phyloP scores from a whole-genome alignment of 2,797 vertebrate genomes.

The Thunnus albacares region DNA sequence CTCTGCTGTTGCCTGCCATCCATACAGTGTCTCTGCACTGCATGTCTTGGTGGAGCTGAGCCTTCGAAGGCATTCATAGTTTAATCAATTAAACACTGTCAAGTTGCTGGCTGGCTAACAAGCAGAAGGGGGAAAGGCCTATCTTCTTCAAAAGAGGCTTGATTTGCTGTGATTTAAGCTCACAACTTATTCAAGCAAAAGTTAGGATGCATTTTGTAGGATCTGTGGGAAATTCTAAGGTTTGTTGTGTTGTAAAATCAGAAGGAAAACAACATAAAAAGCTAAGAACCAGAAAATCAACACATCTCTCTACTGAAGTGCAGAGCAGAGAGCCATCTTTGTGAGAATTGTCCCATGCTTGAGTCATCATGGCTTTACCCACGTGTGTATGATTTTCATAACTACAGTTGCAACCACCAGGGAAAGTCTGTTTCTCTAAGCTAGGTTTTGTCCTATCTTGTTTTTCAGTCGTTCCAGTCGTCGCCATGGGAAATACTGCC shows the following conservation, averaged over 20 bases:
- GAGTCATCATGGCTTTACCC: conserved; percentile 66
- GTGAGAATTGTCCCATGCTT: conserved; percentile 51
- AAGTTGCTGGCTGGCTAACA: conserved; percentile 71
- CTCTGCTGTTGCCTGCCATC: conserved; percentile 51
- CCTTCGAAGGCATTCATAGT: conserved; percentile 67
- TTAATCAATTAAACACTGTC: conserved; percentile 77
- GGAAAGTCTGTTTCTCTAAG: conserved; percentile 52
- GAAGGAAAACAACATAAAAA: conserved; percentile 59
- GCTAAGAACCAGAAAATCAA: conserved; percentile 55
- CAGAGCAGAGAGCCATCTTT: conserved; percentile 46
- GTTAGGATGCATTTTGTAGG: conserved; percentile 51
- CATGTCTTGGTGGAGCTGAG: conserved; percentile 58
- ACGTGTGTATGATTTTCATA: conserved; percentile 63
- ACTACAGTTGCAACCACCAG: conserved; percentile 55
- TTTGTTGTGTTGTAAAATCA: conserved; percentile 49
- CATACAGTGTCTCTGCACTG: conserved; percentile 41
- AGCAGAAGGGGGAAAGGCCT: conserved; percentile 45
- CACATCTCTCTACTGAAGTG: conserved; percentile 55
- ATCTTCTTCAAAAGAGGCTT: conserved; percentile 72
- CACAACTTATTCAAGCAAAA: conserved; percentile 61
- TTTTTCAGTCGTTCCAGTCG: conserved; percentile 32
- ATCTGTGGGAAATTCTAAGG: conserved; percentile 66
- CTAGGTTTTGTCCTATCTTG: conserved; percentile 47
- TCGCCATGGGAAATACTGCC: conserved; percentile 47
- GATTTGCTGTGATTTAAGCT: conserved; percentile 74